These are phyloP conservation scores for Urocyon cinereoargenteus DNA, from an alignment of 2,797 vertebrate genomes.

Conservation along the genomic window DNA sequence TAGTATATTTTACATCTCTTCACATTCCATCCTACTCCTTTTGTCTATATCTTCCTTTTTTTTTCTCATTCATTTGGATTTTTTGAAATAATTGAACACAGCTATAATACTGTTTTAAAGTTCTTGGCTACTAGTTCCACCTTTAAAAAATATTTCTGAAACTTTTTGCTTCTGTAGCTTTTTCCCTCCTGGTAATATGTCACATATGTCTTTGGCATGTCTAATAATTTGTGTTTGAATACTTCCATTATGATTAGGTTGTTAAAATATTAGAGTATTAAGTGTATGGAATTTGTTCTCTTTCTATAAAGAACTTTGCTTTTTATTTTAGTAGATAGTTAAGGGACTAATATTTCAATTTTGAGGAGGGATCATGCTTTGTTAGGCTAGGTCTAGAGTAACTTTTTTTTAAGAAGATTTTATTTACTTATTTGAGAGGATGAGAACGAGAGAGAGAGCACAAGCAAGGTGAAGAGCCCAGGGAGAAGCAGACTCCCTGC, in stretches of 20 bases:
- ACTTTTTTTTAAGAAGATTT: background rate
- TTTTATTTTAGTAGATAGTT: constrained; percentile 1
- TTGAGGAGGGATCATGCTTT: background rate
- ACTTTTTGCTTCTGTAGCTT: background rate
- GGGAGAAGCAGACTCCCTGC: no score
- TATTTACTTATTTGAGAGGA: no score
- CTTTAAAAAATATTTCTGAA: background rate
- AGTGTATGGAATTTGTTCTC: background rate
- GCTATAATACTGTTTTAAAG: background rate
- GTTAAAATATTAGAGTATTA: background rate
- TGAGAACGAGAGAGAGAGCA: no score
- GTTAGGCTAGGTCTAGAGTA: background rate
- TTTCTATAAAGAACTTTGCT: background rate
- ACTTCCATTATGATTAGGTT: background rate
- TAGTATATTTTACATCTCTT: background rate
- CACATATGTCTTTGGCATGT: background rate
- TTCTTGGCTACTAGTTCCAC: background rate
- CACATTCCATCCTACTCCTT: background rate
- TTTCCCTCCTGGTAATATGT: background rate
- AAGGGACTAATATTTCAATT: background rate
- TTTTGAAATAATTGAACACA: background rate
- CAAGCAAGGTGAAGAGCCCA: no score
- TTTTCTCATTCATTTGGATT: background rate
- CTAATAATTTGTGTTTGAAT: background rate
- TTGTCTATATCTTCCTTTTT: background rate